These are phyloP conservation scores for Pachycephus smyrnensis DNA, from an alignment of 2,888 invertebrate species.

Conservation along the genomic window DNA sequence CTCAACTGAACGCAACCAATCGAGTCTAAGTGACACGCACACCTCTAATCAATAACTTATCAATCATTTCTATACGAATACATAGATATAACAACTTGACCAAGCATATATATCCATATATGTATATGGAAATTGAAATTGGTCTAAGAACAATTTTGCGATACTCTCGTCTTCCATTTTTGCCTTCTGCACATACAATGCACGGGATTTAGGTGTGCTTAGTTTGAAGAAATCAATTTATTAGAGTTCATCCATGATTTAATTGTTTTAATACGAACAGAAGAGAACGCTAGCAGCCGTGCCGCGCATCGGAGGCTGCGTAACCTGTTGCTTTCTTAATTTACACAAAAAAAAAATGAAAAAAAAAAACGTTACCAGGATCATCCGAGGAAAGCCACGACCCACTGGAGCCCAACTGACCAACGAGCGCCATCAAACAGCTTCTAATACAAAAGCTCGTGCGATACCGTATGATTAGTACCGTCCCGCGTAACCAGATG, in stretches of 20 bases:
- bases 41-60: not conserved
- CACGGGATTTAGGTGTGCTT: not conserved
- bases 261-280: conserved; percentile 45
- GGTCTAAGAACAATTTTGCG: not conserved
- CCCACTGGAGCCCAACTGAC: not conserved
- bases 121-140: not conserved
- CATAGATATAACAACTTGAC: not conserved
- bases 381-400: not conserved
- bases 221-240: conserved; percentile 53
- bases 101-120: not conserved
- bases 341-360: not conserved
- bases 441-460: not conserved
- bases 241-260: conserved; percentile 56
- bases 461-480: not conserved
- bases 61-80: not conserved
- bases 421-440: not conserved
- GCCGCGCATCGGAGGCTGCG: not conserved
- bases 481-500: not conserved
- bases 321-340: not conserved
- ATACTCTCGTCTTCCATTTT: not conserved
- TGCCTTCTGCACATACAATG: not conserved
- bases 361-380: not conserved
- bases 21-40: not conserved
- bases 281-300: conserved; percentile 45
- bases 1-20: not conserved